Evolutionary conservation across 2,113 vertebrate genomes (phyloP), one percentile per base, ranked within the genome.

Genomic region (Vulpes lagopus): DNA sequence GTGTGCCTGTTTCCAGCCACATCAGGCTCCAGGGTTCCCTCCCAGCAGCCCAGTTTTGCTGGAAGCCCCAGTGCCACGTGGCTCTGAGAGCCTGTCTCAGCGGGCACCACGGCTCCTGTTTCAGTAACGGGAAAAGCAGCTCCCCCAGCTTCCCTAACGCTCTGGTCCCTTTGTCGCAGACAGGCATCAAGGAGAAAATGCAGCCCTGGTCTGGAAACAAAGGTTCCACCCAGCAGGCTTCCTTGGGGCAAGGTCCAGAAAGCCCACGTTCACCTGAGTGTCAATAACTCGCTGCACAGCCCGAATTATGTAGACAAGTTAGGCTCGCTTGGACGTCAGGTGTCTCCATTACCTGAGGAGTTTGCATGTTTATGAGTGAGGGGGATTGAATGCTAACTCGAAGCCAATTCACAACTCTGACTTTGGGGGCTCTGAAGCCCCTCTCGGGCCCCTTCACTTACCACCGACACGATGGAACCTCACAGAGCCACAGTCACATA

Each of bases 321-420:
- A 62, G 92, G 79, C 57, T 69, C 53, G 5, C 81, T 38, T 62
- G 85, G 78, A 91, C 82, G 94, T 91, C 65, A 32, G 84, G 95
- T 35, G 76, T 60, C 76, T 94, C 91, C 55, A 30, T 89, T 73
- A 93, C 94, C 78, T 71, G 86, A 79, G 82, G 19, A 35, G 94
- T 86, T 76, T 93, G 93, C 85, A 95, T 86, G 91, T 91, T 94
- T 85, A 82, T 55, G 67, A 86, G 85, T 16, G 60, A 95, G 27
- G 73, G 38, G 64, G 64, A 43, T 12, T 73, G 79, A 80, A 71
- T 11, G 1, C 16, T 0, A 38, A 79, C 86, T 93, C 73, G 57
- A 51, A 83, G 73, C 53, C 38, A 76, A 92, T 49, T 69, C 55
- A 73, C 59, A 64, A 86, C 83, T 85, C 89, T 59, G 76, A 49